Base-by-base conservation (phyloP, 2,797 vertebrate genomes). In the Sebastes trivittatus region DNA sequence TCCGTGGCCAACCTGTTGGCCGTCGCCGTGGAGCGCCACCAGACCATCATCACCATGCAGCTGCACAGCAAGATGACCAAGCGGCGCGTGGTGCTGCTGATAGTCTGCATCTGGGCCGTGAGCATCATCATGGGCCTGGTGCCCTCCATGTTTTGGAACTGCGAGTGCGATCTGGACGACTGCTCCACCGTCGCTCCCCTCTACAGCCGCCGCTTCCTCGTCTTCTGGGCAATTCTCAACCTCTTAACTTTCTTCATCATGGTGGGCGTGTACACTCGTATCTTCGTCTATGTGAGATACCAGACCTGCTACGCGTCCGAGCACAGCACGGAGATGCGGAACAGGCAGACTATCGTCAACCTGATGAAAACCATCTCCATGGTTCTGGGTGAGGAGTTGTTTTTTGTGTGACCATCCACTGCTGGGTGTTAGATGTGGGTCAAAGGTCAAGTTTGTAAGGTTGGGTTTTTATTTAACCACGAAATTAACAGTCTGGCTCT, bases 311-410 rank as follows among this genome's bases (percentile, higher is more conserved):
- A 92, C 32, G 93, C 95, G 89, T 95, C 96, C 0, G 93, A 89
- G 75, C 97, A 97, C 38, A 95, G 93, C 0, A 93, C 92, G 1
- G 95, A 97, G 27, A 89, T 91, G 7, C 88, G 87, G 32, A 95
- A 96, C 79, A 95, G 82, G 23, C 96, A 98, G 89, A 97, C 97
- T 1, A 93, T 98, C 10, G 80, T 98, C 86, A 96, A 95, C 87
- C 95, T 99, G 38, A 97, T 98, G 95, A 99, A 98, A 92, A 99
- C 97, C 0, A 97, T 98, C 75, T 96, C 95, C 75, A 98, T 98
- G 86, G 97, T 99, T 58, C 90, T 99, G 18, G 97, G 98, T 99
- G 90, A 97, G 97, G 25, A 29, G 0, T 30, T 66, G 25, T 38
- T 55, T 60, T 49, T 18, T 71, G 30, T 72, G 20, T 4, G 1